These are phyloP conservation scores for Notothenia rossii DNA, from an alignment of 2,113 vertebrate genomes.

Conservation along the genomic window DNA sequence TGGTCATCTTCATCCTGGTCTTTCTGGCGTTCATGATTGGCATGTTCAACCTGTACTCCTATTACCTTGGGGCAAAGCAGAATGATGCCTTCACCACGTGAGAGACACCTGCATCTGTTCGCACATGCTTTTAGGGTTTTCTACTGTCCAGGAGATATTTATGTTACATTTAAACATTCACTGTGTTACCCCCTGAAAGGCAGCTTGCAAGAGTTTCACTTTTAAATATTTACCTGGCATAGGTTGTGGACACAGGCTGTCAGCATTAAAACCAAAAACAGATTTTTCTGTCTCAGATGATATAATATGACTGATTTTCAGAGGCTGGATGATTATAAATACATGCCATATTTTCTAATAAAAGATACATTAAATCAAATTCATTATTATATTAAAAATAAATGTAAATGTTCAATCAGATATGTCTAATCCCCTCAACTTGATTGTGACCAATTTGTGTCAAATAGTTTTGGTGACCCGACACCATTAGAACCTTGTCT, in stretches of 20 bases:
- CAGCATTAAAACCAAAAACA: background rate
- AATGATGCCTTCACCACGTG: slow-evolving; percentile 99
- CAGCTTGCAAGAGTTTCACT: background rate
- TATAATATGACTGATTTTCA: background rate
- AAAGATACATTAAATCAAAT: too few relatives aligned
- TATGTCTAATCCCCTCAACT: background rate
- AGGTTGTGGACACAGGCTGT: background rate
- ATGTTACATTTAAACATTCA: background rate
- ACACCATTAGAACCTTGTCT: background rate
- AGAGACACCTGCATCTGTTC: slow-evolving; percentile 56
- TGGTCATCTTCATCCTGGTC: slow-evolving; percentile 99
- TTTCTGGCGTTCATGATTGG: slow-evolving; percentile 99
- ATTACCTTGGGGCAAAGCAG: slow-evolving; percentile 96
- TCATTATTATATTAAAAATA: too few relatives aligned
- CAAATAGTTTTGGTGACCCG: background rate
- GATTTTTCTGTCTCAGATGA: background rate
- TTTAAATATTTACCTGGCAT: background rate
- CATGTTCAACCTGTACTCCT: slow-evolving; percentile 99
- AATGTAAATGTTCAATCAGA: too few relatives aligned
- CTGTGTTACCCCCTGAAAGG: too few relatives aligned
- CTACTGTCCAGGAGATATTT: background rate
- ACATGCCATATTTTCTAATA: too few relatives aligned
- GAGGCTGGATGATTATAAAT: too few relatives aligned
- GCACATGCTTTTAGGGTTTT: background rate
- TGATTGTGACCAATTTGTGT: background rate